Conservation (phyloP, 2,113 vertebrate species). For the Entelurus aequoreus region DNA sequence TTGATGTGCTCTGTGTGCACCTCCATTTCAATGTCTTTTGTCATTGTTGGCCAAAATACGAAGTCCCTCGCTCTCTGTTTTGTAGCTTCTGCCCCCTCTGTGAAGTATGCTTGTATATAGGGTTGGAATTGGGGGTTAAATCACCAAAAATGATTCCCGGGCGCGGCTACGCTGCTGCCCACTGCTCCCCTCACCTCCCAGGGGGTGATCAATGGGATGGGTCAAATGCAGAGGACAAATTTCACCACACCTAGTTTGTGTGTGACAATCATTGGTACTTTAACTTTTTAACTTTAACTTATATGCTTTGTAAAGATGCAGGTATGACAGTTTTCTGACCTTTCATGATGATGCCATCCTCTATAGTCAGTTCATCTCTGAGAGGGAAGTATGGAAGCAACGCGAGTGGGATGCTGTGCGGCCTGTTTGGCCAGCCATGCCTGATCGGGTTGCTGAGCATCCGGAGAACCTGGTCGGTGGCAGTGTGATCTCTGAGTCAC, state of each 20-base stretch:
- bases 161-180: no score
- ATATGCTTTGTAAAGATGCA: not conserved
- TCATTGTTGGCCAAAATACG: not conserved
- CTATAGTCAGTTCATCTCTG: not conserved
- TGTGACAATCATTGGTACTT: no score
- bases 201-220: no score
- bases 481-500: not conserved
- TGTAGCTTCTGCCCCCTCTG: conserved; percentile 4
- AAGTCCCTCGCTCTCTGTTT: conserved; percentile 8
- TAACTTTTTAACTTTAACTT: no score
- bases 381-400: not conserved
- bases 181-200: no score
- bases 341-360: conserved; percentile 4
- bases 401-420: not conserved
- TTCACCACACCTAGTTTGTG: no score
- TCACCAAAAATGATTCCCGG: no score
- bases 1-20: no score
- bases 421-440: not conserved
- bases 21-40: no score
- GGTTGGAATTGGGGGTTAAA: no score
- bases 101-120: not conserved
- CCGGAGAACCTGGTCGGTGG: not conserved
- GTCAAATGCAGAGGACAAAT: no score
- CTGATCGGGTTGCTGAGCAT: not conserved
- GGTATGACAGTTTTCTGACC: not conserved